Evolutionary conservation across 2,888 invertebrate genomes (phyloP).

Genomic region (Sepiola atlantica): DNA sequence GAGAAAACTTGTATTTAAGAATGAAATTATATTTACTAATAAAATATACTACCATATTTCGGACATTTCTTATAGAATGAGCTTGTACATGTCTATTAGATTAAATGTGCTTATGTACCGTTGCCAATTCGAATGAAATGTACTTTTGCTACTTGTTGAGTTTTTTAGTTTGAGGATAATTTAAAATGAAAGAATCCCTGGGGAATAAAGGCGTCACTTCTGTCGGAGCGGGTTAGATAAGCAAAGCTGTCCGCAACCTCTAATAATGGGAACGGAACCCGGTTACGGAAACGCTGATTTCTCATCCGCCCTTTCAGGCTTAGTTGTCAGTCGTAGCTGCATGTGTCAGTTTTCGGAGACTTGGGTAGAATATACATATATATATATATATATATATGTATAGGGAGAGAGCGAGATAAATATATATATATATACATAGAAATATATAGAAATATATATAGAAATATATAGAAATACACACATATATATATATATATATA

Average conservation of each 20-base stretch:
- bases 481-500: neutral
- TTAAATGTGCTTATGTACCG: too few relatives aligned
- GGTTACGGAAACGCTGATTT: neutral
- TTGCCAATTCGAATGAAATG: too few relatives aligned
- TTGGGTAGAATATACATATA: neutral
- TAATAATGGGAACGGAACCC: conserved; percentile 13
- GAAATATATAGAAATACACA: neutral
- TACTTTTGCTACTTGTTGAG: too few relatives aligned
- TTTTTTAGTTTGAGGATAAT: too few relatives aligned
- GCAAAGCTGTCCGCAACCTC: neutral
- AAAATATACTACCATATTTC: too few relatives aligned
- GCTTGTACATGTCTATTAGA: too few relatives aligned
- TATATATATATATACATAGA: neutral
- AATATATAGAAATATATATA: neutral
- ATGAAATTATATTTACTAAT: too few relatives aligned
- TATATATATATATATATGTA: neutral
- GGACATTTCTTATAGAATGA: too few relatives aligned
- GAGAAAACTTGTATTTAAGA: too few relatives aligned
- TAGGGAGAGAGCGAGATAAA: too few relatives aligned
- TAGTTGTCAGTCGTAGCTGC: neutral
- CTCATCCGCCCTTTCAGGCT: neutral
- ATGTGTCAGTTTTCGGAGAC: neutral
- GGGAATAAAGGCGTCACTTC: neutral
- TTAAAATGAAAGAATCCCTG: neutral
- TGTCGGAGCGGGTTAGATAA: neutral